A percentile compares a stretch with the other conserved stretches of the same genome.
phyloP scores from a whole-genome alignment of 1,140 invertebrate species.

The Hylyphantes graminicola region DNA sequence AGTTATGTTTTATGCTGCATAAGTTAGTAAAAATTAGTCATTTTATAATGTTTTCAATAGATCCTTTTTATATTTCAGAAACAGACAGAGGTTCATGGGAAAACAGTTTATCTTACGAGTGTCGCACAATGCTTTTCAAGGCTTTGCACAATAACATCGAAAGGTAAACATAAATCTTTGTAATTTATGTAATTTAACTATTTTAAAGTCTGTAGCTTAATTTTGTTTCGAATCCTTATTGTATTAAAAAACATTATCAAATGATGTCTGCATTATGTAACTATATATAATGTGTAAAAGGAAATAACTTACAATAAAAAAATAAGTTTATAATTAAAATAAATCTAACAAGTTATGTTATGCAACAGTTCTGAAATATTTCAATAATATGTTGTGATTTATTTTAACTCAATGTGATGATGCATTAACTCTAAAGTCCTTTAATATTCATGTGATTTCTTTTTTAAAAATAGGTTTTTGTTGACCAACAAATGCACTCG shows the following conservation, averaged over 20 bases:
- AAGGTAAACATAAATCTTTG: constrained; percentile 74
- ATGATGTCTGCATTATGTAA: background rate
- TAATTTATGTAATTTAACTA: background rate
- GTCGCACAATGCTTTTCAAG: constrained; percentile 95
- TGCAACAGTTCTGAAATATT: background rate
- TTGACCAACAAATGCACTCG: constrained; percentile 93
- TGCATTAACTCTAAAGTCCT: background rate
- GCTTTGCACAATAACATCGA: constrained; percentile 98
- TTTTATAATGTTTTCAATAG: background rate
- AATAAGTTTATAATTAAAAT: too few species aligned
- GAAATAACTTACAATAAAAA: too few species aligned
- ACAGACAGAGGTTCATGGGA: constrained; percentile 94
- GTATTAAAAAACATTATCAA: background rate
- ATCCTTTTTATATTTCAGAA: constrained; percentile 64
- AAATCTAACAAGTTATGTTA: too few species aligned
- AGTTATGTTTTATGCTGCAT: too few species aligned
- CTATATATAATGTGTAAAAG: too few species aligned
- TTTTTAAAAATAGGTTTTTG: constrained; percentile 77
- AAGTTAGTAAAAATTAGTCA: too few species aligned
- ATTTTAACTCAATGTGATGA: background rate
- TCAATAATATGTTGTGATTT: background rate
- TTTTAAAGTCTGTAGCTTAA: background rate
- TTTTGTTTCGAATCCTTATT: too few species aligned
- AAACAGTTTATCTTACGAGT: constrained; percentile 95
- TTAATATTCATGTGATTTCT: background rate